Evolutionary conservation across 2,113 vertebrate species (phyloP).

Genomic region (Carettochelys insculpta): DNA sequence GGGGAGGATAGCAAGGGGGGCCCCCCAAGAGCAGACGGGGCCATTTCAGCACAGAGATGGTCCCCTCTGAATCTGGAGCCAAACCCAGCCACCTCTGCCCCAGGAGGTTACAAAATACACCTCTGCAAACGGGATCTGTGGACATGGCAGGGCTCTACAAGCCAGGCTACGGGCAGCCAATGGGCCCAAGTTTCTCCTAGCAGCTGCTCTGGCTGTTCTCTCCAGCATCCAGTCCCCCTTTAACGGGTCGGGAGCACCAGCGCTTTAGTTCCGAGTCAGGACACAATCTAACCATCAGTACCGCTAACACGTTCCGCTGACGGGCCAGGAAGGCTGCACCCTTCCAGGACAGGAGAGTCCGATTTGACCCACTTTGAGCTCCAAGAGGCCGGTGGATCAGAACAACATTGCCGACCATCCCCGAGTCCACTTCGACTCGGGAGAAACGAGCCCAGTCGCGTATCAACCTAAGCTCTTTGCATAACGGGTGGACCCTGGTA

Average conservation of each 20-base stretch:
- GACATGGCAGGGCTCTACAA: no score
- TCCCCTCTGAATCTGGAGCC: neutral
- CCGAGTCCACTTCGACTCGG: no score
- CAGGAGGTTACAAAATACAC: no score
- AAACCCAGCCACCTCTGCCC: no score
- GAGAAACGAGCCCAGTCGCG: no score
- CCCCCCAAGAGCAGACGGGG: neutral
- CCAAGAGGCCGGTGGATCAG: constrained; percentile 64
- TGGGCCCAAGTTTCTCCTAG: no score
- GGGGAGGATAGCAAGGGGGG: no score
- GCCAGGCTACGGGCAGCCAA: no score
- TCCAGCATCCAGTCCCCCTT: constrained; percentile 54
- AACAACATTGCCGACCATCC: neutral
- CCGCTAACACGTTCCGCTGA: constrained; percentile 12
- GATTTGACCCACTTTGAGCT: constrained; percentile 59
- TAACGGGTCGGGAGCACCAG: constrained; percentile 73
- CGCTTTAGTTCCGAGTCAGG: constrained; percentile 67
- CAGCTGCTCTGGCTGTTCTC: constrained; percentile 18
- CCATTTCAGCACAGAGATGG: neutral
- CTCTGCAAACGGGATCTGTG: no score
- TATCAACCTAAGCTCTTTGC: neutral
- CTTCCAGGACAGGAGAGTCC: constrained; percentile 10
- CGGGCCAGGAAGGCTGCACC: neutral
- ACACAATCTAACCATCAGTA: constrained; percentile 66
- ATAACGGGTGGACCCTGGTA: constrained; percentile 38